Base-by-base conservation (phyloP, 2,888 invertebrate species). In the Andrena praecox region DNA sequence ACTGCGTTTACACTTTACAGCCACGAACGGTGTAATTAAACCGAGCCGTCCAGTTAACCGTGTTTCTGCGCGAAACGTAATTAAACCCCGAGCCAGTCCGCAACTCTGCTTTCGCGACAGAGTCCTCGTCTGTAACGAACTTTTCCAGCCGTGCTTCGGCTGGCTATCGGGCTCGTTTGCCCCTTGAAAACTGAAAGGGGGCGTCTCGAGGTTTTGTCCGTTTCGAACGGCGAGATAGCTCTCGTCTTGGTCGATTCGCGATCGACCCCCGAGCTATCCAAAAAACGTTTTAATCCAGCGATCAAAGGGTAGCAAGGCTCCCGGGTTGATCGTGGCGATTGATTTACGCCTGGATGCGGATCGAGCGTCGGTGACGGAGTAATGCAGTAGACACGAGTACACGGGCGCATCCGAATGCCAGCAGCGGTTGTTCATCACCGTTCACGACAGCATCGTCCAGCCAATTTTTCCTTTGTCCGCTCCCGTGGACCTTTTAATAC, bases 1-100 rank as follows among this genome's bases (percentile, higher is more conserved):
- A 78, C 82, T 78, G 67, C 86, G 67, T 86, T 86, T 82, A 88
- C 81, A 77, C 77, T 84, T 86, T 77, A 76, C 64, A 72, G 60
- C 69, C 67, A 72, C 76, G 80, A 77, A 74, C 80, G 73, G 59
- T 74, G 84, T 88, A 84, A 87, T 88, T 88, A 85, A 87, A 85
- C 56, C 70, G 70, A 73, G 29, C 62, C 59, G 59, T 73, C 62
- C 80, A 62, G 35, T 64, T 80, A 63, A 68, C 71, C 42, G 80
- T 71, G 66, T 80, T 72, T 67, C 82, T 80, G 29, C 67, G 74
- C 52, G 70, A 59, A 59, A 56, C 60, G 75, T 69, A 70, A 80
- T 81, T 82, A 75, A 82, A 82, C 66, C 50, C 42, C 24, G 64
- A 4, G 4, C 20, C 50, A 50, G 48, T 33, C 50, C 24, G 54